Evolutionary conservation across 2,797 vertebrate genomes (phyloP), one percentile per base, ranked within the genome.

Genomic region (Phyllotis vaccarum): DNA sequence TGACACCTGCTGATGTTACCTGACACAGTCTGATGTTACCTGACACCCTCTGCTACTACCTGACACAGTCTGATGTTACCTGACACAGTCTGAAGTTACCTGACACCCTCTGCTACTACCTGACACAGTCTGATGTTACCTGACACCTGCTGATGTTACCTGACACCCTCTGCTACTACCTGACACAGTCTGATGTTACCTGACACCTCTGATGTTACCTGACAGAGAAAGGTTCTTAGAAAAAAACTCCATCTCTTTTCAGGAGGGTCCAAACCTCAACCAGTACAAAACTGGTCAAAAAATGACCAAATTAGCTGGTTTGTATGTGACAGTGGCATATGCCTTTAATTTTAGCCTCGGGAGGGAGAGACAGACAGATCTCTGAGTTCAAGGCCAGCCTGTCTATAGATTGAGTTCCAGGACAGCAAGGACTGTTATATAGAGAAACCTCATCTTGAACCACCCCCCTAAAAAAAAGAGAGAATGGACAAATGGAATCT

Each of bases 241-340:
- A 40, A 40, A 93, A 90, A 95, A 70, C 4, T 88, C 29, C 37
- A 52, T 90, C 37, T 95, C 19, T 91, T 91, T 6, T 86, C 31
- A 95, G 93, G 46, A 56, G 37, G 87, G 83, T 81, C 24, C 22
- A 97, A 93, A 90, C 31, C 64, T 94, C 40, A 76, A 27, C 68
- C 87, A 95, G 75, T 49, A 91, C 2, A 86, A 76, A 90, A 74
- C 60, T 52, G 24, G 93, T 68, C 60, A 94, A 90, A 97, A 40
- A 74, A 12, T 43, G 37, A 70, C 6, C 54, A 64, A 93, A 49
- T 49, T 5, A 49, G 9, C 46, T 49, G 46, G 46, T 49, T 49
- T 49, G 46, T 49, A 9, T 5, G 46, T 49, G 46, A 49, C 9
- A 9, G 46, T 9, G 9, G 46, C 46, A 49, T 9, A 49, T 49